These are phyloP conservation scores for Pipistrellus nathusii DNA, from an alignment of 2,797 vertebrate genomes.

Conservation along the genomic window DNA sequence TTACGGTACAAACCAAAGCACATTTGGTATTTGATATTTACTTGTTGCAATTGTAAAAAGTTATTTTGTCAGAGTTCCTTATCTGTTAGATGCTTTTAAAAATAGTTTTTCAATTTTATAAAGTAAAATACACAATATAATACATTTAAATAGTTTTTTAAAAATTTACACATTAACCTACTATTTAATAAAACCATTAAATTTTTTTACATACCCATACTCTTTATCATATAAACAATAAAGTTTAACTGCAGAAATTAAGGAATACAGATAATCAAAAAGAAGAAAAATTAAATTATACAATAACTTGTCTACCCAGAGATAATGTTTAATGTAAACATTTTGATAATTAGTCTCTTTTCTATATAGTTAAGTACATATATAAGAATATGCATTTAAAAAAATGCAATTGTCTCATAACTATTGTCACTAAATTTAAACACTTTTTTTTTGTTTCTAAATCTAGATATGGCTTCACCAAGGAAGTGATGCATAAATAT, in stretches of 20 bases:
- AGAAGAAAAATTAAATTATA: constrained; percentile 55
- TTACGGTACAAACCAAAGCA: constrained; percentile 88
- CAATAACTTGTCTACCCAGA: constrained; percentile 29
- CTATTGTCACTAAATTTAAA: constrained; percentile 23
- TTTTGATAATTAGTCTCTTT: background rate
- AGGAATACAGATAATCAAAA: constrained; percentile 36
- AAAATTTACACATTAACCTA: background rate
- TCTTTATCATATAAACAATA: background rate
- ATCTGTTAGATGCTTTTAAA: background rate
- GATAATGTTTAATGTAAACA: constrained; percentile 20
- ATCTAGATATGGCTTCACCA: constrained; percentile 96
- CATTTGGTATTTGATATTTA: background rate
- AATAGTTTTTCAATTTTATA: constrained; percentile 48
- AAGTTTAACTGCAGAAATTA: background rate
- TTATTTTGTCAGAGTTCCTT: background rate
- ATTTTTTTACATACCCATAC: background rate
- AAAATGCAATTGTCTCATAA: background rate
- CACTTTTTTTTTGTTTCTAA: constrained; percentile 72
- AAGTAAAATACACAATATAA: background rate
- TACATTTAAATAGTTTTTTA: background rate
- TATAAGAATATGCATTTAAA: background rate
- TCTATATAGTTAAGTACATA: background rate
- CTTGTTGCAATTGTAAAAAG: background rate
- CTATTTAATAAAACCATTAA: background rate
- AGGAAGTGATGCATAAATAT: constrained; percentile 96